These are phyloP conservation scores for Trichopoda pennipes DNA, from an alignment of 2,888 invertebrate species.

Conservation along the genomic window DNA sequence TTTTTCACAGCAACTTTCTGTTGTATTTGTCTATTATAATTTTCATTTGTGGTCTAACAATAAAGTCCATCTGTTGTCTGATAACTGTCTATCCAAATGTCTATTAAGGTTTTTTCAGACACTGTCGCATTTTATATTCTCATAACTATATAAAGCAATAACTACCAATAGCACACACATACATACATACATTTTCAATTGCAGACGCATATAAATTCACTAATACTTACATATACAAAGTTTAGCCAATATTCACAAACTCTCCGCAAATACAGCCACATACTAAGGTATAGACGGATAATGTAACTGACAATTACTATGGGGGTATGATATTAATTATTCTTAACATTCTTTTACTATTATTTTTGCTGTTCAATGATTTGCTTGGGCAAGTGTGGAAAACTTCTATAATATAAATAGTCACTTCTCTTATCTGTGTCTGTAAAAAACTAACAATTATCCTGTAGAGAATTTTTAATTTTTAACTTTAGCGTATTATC, in stretches of 20 bases:
- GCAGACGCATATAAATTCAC: conserved; percentile 16
- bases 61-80: conserved; percentile 80
- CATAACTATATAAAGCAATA: conserved; percentile 56
- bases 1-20: conserved; percentile 4
- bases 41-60: conserved; percentile 77
- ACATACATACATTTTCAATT: not conserved
- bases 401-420: conserved; percentile 15
- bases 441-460: conserved; percentile 29
- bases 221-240: not conserved
- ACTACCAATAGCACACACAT: not conserved
- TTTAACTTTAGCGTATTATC: conserved; percentile 32
- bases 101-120: conserved; percentile 79
- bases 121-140: conserved; percentile 72
- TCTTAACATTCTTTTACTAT: conserved; percentile 27
- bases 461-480: conserved; percentile 32
- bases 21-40: conserved; percentile 73
- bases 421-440: not conserved
- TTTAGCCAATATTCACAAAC: conserved; percentile 1
- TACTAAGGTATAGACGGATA: not conserved
- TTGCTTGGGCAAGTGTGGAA: not conserved
- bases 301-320: conserved; percentile 20
- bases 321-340: conserved; percentile 55
- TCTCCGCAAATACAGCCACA: conserved; percentile 15
- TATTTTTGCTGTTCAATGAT: conserved; percentile 27
- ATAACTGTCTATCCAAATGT: conserved; percentile 79